These are phyloP conservation scores for Chymomyza amoena DNA, from an alignment of 2,888 invertebrate genomes.

Conservation along the genomic window DNA sequence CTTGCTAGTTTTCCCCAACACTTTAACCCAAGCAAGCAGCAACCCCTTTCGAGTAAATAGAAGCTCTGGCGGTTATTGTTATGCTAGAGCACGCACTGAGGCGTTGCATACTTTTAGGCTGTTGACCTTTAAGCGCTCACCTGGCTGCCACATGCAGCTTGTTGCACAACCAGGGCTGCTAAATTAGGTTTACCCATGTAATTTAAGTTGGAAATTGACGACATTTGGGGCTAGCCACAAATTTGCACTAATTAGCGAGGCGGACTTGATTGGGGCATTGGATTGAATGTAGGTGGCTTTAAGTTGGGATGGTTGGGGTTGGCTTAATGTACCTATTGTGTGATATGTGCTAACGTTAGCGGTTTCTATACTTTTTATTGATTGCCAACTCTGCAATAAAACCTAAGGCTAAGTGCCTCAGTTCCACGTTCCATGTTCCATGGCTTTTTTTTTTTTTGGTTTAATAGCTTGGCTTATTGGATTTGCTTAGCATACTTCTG, in stretches of 20 bases:
- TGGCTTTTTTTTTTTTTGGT: neutral
- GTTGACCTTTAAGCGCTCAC: constrained; percentile 56
- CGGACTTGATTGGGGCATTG: neutral
- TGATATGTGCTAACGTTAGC: neutral
- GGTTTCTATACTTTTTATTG: constrained; percentile 40
- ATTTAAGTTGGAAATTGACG: constrained; percentile 19
- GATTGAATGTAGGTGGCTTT: neutral
- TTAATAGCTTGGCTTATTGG: constrained; percentile 45
- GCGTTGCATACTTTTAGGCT: constrained; percentile 69
- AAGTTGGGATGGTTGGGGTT: neutral
- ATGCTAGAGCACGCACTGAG: constrained; percentile 47
- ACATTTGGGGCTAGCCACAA: constrained; percentile 8
- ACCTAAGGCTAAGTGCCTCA: neutral
- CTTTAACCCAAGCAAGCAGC: neutral
- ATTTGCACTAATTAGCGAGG: constrained; percentile 39
- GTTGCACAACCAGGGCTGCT: neutral
- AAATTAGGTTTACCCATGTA: constrained; percentile 48
- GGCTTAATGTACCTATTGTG: neutral
- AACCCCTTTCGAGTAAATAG: constrained; percentile 10
- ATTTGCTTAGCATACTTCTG: constrained; percentile 51
- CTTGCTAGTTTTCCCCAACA: neutral
- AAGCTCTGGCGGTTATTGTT: constrained; percentile 43
- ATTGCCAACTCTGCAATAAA: constrained; percentile 46
- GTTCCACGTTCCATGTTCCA: neutral
- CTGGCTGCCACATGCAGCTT: neutral